phyloP scores from a whole-genome alignment of 2,888 invertebrate species.

The Drosophila pseudotakahashii region DNA sequence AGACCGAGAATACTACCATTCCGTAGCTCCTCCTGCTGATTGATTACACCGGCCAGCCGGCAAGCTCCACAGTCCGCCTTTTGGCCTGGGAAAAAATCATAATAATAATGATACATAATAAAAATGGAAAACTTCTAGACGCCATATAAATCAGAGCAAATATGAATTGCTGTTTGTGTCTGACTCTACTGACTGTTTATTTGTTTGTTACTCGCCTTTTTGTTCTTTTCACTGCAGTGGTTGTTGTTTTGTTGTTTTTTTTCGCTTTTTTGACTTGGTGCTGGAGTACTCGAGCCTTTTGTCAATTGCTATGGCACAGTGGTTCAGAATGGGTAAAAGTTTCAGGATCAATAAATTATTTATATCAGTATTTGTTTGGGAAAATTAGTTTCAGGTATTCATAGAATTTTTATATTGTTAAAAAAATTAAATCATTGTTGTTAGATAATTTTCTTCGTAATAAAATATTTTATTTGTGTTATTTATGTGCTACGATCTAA shows the following conservation, averaged over 20 bases:
- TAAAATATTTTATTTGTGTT: no score
- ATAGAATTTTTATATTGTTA: no score
- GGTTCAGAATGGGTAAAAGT: not conserved
- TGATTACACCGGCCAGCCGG: slow-evolving; percentile 64
- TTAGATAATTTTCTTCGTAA: no score
- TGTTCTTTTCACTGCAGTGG: slow-evolving; percentile 36
- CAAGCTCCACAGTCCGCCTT: slow-evolving; percentile 29
- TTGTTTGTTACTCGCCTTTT: slow-evolving; percentile 51
- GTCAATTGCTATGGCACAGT: slow-evolving; percentile 63
- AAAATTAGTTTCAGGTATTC: no score
- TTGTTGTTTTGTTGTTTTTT: slow-evolving; percentile 45
- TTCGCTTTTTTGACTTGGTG: slow-evolving; percentile 36
- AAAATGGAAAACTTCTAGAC: slow-evolving; percentile 80
- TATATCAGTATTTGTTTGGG: no score
- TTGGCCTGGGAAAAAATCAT: slow-evolving; percentile 74
- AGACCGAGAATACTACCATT: slow-evolving; percentile 39
- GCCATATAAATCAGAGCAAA: slow-evolving; percentile 80
- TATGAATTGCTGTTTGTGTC: slow-evolving; percentile 78
- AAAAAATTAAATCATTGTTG: no score
- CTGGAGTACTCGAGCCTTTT: slow-evolving; percentile 57
- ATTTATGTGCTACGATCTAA: no score
- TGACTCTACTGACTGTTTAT: slow-evolving; percentile 63
- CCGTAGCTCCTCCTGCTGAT: slow-evolving; percentile 55
- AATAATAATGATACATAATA: slow-evolving; percentile 79
- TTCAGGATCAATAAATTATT: no score